A percentile compares a stretch with the other conserved stretches of the same genome.
Evolutionary conservation across 2,888 invertebrate species (phyloP).

Genomic region (Drosophila meridiana): DNA sequence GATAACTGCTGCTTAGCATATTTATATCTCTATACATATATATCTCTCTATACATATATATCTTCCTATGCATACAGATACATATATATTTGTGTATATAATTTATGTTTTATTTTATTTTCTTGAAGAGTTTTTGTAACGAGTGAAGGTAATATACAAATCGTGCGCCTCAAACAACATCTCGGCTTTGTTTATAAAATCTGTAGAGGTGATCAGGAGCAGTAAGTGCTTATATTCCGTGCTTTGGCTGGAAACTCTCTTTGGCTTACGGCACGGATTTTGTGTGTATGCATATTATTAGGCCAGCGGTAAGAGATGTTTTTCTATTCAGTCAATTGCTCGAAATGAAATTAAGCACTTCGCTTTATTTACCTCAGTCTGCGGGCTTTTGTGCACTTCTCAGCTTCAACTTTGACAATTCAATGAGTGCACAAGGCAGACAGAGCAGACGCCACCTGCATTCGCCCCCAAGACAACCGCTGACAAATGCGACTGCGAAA

Average conservation of each 20-base stretch:
- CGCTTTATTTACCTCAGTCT: constrained; percentile 11
- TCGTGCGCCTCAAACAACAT: constrained; percentile 1
- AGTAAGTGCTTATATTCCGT: not conserved
- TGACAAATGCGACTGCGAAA: constrained; percentile 29
- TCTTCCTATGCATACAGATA: not conserved
- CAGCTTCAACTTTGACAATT: constrained; percentile 35
- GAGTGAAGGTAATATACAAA: not conserved
- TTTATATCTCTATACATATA: constrained; percentile 9
- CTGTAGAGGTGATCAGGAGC: not conserved
- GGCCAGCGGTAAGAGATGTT: not conserved
- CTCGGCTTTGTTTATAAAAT: constrained; percentile 1
- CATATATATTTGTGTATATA: not conserved
- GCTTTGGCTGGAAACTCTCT: not conserved
- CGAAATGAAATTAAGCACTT: constrained; percentile 26
- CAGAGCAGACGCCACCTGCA: constrained; percentile 14
- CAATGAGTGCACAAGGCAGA: constrained; percentile 36
- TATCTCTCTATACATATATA: not conserved
- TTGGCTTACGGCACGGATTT: not conserved
- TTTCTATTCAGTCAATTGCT: constrained; percentile 15
- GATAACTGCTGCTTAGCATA: constrained; percentile 28
- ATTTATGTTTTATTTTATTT: constrained; percentile 9
- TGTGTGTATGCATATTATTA: not conserved
- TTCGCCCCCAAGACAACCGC: not conserved
- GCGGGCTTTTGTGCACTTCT: constrained; percentile 15
- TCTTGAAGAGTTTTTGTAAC: constrained; percentile 1